Evolutionary conservation across 2,797 vertebrate species (phyloP), one percentile per base, ranked within the genome.

Genomic region (Tiaroga cobitis): DNA sequence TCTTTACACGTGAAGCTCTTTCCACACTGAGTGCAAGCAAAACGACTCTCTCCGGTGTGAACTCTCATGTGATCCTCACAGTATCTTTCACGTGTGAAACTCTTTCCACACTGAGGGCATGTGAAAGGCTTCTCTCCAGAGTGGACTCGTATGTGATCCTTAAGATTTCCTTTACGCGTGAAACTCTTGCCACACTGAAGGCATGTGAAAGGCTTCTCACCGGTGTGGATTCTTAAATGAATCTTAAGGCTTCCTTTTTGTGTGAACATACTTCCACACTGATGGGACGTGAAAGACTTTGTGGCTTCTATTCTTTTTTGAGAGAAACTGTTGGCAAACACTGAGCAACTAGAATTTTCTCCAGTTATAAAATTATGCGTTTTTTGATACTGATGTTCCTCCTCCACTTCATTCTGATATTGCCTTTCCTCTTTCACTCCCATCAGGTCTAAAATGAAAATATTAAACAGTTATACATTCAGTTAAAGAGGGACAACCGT

Each of bases 141-240:
- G 59, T 61, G 59, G 26, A 61, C 59, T 15, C 59, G 59, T 3
- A 26, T 26, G 59, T 61, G 59, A 61, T 61, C 59, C 59, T 61
- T 61, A 15, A 61, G 59, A 61, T 61, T 61, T 61, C 59, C 59
- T 61, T 61, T 61, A 2, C 59, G 59, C 0, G n/a, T 15, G 11
- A 61, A 61, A 26, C 59, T 61, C n/a, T 61, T 61, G n/a, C 59
- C 59, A 61, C 59, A 61, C 59, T 61, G 59, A 61, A 61, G n/a
- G 59, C 59, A 61, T 26, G 59, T 26, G 59, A 61, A 61, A 61
- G 59, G 59, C 59, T 15, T 61, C n/a, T 26, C 11, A 26, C 59
- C n/a, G 5, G 59, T 61, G n/a, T 61, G 59, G 15, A 26, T 61
- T 26, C n/a, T 61, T 61, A 26, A 61, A 61, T 61, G 59, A 61